These are phyloP conservation scores for Drosophila aldrichi DNA, from an alignment of 2,888 invertebrate species.

Conservation along the genomic window DNA sequence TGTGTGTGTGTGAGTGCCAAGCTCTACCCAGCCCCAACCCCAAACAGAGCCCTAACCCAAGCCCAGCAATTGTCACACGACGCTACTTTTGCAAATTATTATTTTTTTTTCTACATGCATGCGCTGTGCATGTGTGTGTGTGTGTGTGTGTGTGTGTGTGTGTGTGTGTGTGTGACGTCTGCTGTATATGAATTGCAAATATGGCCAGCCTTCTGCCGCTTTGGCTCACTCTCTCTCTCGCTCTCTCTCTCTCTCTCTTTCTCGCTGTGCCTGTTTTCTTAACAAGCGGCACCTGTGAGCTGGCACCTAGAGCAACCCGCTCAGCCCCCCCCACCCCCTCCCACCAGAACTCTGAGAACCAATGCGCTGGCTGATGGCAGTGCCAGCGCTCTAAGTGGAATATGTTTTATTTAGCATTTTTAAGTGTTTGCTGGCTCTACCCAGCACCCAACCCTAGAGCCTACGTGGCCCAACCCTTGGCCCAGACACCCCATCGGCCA, in stretches of 20 bases:
- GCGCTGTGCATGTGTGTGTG: constrained; percentile 9
- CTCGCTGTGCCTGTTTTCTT: constrained; percentile 59
- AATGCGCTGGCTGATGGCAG: constrained; percentile 25
- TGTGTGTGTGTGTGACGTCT: constrained; percentile 56
- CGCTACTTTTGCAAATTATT: constrained; percentile 81
- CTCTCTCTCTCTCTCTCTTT: too few species aligned
- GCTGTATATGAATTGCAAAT: constrained; percentile 80
- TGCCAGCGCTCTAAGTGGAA: constrained; percentile 68
- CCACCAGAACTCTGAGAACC: constrained; percentile 26
- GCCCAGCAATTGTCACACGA: constrained; percentile 76
- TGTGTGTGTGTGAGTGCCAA: not conserved
- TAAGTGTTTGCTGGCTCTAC: constrained; percentile 75
- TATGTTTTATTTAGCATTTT: constrained; percentile 80
- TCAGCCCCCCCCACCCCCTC: too few species aligned
- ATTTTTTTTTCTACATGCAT: constrained; percentile 45
- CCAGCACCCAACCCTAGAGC: constrained; percentile 4
- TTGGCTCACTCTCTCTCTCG: constrained; percentile 4
- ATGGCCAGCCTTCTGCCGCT: constrained; percentile 51
- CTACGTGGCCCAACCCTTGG: not conserved
- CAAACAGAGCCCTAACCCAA: constrained; percentile 23
- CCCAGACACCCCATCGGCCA: constrained; percentile 16
- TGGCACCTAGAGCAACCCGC: constrained; percentile 55
- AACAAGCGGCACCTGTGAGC: constrained; percentile 79
- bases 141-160: constrained; percentile 29
- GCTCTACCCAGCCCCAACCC: constrained; percentile 26